Base-by-base conservation (phyloP, 2,888 invertebrate genomes). In the Saturnia japonica region DNA sequence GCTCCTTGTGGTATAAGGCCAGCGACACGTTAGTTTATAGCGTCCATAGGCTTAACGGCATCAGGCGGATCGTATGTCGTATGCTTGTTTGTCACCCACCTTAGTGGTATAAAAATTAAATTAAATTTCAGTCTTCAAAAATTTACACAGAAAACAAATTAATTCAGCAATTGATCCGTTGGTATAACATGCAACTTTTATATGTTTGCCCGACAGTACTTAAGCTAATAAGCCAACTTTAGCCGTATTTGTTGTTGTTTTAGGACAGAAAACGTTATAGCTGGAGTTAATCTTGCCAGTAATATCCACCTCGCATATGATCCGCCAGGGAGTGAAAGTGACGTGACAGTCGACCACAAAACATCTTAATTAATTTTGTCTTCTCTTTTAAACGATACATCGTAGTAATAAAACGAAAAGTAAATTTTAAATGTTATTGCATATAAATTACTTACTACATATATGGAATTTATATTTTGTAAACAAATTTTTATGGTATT, bases 331-430 rank as follows among this genome's bases (percentile, higher is more conserved):
- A 71, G 70, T 54, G 68, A 70, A 73, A 77, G 42, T 67, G 77
- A 79, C 77, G 42, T 67, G 77, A 79, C 77, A 73, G 77, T 76
- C 74, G 74, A 69, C 69, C 69, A 76, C 69, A 77, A 74, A 77
- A 77, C 75, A 77, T 76, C 74, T 75, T 77, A 83, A 84, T 82
- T 84, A 83, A 80, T 80, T 79, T 76, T 76, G 74, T 75, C 78
- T 78, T 80, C 76, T 80, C n/a, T 54, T 54, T 76, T 73, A 76
- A 54, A 67, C 54, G 64, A 70, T 43, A 64, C 62, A 64, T 64
- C 64, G 64, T 22, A n/a, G 16, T 47, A 47, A 69, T 69, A 25
- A 57, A 57, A 25, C 11, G 0, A 14, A 57, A 57, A 57, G 11
- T 57, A 14, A 57, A 57, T 57, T 1, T 57, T 57, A n/a, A 54